Evolutionary conservation across 2,888 invertebrate genomes (phyloP), one percentile per base, ranked within the genome.

Genomic region (Drosophila nigricruria): DNA sequence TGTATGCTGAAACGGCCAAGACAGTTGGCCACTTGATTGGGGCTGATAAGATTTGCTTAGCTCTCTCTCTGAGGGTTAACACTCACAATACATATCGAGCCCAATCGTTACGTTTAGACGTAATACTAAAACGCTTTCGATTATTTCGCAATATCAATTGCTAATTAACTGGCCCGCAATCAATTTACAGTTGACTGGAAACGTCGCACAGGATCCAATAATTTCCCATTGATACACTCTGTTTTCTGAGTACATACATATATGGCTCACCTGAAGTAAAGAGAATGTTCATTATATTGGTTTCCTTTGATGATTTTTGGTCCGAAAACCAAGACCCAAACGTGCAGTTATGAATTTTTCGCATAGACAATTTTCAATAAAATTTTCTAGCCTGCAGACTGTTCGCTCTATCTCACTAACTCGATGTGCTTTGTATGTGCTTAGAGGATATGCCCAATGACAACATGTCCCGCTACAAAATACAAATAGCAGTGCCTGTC

Each of bases 391-490:
- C 63, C 62, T 66, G 67, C 71, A 65, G 61, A 42, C 61, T 60
- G 53, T 32, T 23, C 43, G n/a, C 40, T 20, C 34, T 50, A 25
- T 2, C 20, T 9, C 5, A 3, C 10, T 25, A 8, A 30, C 5
- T 27, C 12, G 4, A 43, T 25, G 12, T 27, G 27, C 10, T 43
- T 20, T 32, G 12, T n/a, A 3, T 27, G 53, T 38, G 61, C 20
- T 66, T 50, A 54, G 75, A 73, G 87, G 81, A 83, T 77, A 69
- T 81, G 67, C 59, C 70, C 82, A 87, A 66, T 75, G 81, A 83
- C 71, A 82, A 80, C 81, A 69, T 78, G 84, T 84, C 81, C 88
- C 69, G 78, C 43, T 65, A 70, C 88, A 84, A 87, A 84, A 84
- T 82, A 84, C 81, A 82, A 82, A 82, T 75, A 74, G 71, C 50